Evolutionary conservation across 2,888 invertebrate species (phyloP).

Genomic region (Scaptomyza parva): DNA sequence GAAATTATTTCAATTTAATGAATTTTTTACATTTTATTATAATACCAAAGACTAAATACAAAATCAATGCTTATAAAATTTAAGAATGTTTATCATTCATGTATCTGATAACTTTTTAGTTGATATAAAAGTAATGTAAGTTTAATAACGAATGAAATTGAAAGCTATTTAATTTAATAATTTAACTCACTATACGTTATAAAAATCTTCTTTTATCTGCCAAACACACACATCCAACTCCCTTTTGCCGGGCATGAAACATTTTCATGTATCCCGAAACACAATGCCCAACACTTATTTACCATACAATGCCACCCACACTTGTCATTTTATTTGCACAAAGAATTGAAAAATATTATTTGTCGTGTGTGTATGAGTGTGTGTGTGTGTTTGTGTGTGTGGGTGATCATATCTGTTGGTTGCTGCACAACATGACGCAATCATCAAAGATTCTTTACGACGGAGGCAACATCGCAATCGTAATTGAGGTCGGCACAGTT

Average conservation of each 20-base stretch:
- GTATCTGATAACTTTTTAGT: too few relatives aligned
- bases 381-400: neutral
- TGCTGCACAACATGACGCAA: constrained; percentile 28
- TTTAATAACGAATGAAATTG: too few relatives aligned
- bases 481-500: constrained; percentile 51
- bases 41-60: too few relatives aligned
- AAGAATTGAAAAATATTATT: constrained; percentile 22
- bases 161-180: neutral
- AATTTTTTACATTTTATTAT: too few relatives aligned
- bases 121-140: too few relatives aligned
- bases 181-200: neutral
- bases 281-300: constrained; percentile 30
- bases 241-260: constrained; percentile 7
- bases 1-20: too few relatives aligned
- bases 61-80: too few relatives aligned
- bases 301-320: neutral
- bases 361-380: too few relatives aligned
- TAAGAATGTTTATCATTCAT: too few relatives aligned
- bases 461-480: constrained; percentile 1
- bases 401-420: neutral
- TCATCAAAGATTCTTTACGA: constrained; percentile 21
- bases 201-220: neutral
- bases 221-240: neutral
- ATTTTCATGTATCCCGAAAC: constrained; percentile 5
- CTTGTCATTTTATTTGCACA: constrained; percentile 46